Evolutionary conservation across 2,888 invertebrate genomes (phyloP), one percentile per base, ranked within the genome.

Genomic region (Ormyrus pomaceus): DNA sequence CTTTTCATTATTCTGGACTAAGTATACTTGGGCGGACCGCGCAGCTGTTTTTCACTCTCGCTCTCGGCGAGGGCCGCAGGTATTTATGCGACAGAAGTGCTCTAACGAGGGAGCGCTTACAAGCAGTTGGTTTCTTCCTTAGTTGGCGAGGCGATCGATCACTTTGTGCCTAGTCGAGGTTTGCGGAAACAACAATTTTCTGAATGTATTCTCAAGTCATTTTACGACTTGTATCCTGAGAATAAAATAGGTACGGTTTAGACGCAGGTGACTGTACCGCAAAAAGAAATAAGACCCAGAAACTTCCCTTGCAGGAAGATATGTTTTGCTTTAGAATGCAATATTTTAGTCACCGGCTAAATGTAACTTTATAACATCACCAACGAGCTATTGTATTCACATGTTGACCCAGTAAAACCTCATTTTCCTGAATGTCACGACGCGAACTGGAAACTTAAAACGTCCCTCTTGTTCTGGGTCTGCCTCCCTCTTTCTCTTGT

Each of bases 341-440:
- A 71, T 71, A 71, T 71, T 53, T 51, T 48, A 51, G 53, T 34
- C 13, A 34, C 51, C 46, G 61, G 45, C 9, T 1, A 72, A 53
- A 72, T 62, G 53, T 6, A 53, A 45, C 62, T 61, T 53, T 51
- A n/a, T 19, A 56, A 51, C 55, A 13, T 64, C 7, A 64, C 73
- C 73, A 58, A 59, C 48, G 64, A 61, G 9, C 72, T 62, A 62
- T 72, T 72, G 62, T 64, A 73, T 64, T 62, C 73, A 51, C 51
- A 64, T 64, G 64, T 73, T 73, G 73, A 64, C 73, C 64, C 62
- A 73, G 73, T 73, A 73, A 73, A 72, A 73, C 64, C 73, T 64
- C 61, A 62, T 61, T 72, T 59, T 53, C n/a, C 62, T 11, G 64
- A 73, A 55, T 64, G 64, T 48, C 48, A 53, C 56, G 48, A 73